Conservation (phyloP, 2,888 invertebrate genomes). For the Pollenia griseotomentosa region DNA sequence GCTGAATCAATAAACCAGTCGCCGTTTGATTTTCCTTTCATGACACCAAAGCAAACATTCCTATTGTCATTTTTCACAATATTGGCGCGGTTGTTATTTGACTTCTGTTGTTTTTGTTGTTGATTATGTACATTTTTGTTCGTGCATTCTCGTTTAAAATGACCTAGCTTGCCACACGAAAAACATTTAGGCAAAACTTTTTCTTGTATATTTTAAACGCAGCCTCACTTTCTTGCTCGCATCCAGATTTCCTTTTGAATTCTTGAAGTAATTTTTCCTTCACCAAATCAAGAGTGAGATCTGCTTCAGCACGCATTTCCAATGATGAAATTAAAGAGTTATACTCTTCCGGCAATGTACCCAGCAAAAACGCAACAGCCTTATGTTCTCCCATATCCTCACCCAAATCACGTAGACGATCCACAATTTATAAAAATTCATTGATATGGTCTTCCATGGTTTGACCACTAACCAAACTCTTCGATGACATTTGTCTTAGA, state of each 20-base stretch:
- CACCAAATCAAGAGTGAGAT: conserved; percentile 35
- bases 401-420: conserved; percentile 51
- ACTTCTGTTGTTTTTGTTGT: too few species aligned
- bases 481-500: conserved; percentile 41
- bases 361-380: conserved; percentile 39
- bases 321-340: conserved; percentile 38
- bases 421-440: conserved; percentile 40
- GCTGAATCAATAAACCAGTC: conserved; percentile 38
- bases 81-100: background rate
- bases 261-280: conserved; percentile 49
- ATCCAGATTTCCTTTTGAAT: conserved; percentile 6
- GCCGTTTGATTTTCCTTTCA: background rate
- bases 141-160: too few species aligned
- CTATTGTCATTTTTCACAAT: background rate
- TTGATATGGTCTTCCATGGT: conserved; percentile 38
- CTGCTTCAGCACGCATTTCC: conserved; percentile 41
- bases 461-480: conserved; percentile 26
- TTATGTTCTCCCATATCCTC: conserved; percentile 39
- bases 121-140: too few species aligned
- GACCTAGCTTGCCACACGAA: background rate
- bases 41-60: conserved; percentile 13
- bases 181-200: conserved; percentile 29
- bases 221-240: background rate
- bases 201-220: conserved; percentile 39
- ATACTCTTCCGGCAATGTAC: conserved; percentile 38